A percentile compares a stretch with the other conserved stretches of the same genome.
Evolutionary conservation across 2,888 invertebrate genomes (phyloP).

Genomic region (Andrena praecox): DNA sequence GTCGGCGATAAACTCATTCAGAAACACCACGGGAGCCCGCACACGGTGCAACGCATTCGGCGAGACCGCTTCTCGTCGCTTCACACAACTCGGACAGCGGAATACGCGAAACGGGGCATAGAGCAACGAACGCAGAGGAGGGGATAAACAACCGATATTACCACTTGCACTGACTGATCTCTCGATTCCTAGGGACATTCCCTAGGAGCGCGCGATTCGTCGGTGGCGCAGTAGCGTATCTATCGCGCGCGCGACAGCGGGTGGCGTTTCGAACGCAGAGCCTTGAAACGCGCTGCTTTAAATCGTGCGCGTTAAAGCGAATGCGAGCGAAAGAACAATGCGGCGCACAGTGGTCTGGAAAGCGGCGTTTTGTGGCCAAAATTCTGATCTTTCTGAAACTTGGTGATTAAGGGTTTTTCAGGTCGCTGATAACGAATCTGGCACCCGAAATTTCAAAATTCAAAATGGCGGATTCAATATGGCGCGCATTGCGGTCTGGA

Average conservation of each 20-base stretch:
- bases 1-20: slow-evolving; percentile 46
- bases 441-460: too few species aligned
- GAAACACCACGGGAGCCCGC: slow-evolving; percentile 28
- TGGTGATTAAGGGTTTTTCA: too few species aligned
- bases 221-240: slow-evolving; percentile 41
- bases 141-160: slow-evolving; percentile 56
- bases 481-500: too few species aligned
- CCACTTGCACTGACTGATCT: slow-evolving; percentile 49
- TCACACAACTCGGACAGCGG: slow-evolving; percentile 48
- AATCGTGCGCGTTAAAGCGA: too few species aligned
- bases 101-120: slow-evolving; percentile 61
- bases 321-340: too few species aligned
- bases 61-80: slow-evolving; percentile 56
- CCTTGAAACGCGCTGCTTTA: neutral
- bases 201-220: slow-evolving; percentile 38
- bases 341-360: too few species aligned
- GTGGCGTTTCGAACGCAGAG: neutral
- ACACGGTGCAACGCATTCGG: slow-evolving; percentile 46
- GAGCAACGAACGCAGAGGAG: slow-evolving; percentile 58
- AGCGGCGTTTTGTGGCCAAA: too few species aligned
- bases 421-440: too few species aligned
- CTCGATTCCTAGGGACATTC: slow-evolving; percentile 61
- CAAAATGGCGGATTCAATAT: too few species aligned
- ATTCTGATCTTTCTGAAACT: too few species aligned
- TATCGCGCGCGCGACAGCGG: neutral